Evolutionary conservation across 1,140 invertebrate genomes (phyloP).

Genomic region (Thalassaphorura encarpata): DNA sequence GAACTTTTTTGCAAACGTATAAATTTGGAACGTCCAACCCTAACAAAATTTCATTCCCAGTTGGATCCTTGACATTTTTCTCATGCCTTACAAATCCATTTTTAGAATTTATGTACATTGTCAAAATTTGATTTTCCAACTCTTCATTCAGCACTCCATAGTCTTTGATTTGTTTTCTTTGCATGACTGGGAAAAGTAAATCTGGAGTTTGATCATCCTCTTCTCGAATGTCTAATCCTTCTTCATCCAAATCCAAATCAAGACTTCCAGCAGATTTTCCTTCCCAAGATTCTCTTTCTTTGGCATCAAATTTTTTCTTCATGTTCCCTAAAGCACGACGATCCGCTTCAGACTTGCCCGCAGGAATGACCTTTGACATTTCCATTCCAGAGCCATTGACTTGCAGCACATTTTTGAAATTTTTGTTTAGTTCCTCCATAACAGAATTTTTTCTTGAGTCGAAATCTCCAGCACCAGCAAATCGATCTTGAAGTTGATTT

Average conservation of each 20-base stretch:
- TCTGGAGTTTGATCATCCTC: too few species aligned
- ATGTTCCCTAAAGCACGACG: too few species aligned
- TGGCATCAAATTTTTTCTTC: too few species aligned
- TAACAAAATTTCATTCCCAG: constrained; percentile 13
- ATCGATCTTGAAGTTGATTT: background rate
- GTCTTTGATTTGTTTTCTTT: too few species aligned
- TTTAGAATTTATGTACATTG: constrained; percentile 19
- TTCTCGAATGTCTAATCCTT: too few species aligned
- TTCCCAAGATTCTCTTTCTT: too few species aligned
- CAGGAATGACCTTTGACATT: too few species aligned
- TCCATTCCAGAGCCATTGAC: background rate
- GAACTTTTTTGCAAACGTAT: constrained; percentile 2
- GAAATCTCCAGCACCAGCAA: too few species aligned
- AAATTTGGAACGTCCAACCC: constrained; percentile 28
- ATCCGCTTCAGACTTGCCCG: too few species aligned
- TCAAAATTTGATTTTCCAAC: constrained; percentile 12
- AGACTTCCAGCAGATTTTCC: too few species aligned
- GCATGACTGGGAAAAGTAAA: too few species aligned
- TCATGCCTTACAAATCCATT: constrained; percentile 25
- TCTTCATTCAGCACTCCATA: background rate
- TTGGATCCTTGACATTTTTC: constrained; percentile 8
- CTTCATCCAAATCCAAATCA: too few species aligned
- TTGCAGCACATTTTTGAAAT: background rate
- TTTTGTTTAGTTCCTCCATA: background rate
- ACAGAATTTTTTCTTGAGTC: background rate